These are phyloP conservation scores for Dryobota labecula DNA, from an alignment of 2,888 invertebrate species.

Conservation along the genomic window DNA sequence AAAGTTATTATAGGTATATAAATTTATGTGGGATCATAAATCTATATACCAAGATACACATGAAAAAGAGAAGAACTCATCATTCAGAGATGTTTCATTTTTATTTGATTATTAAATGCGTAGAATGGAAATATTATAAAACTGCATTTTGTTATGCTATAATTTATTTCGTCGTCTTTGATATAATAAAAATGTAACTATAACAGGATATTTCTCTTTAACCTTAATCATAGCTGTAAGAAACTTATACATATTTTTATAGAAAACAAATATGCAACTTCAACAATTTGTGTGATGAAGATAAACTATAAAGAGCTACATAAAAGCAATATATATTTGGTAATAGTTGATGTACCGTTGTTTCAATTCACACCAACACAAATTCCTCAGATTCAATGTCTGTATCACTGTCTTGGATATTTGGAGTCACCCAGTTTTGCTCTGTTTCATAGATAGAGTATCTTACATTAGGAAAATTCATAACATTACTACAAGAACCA, in stretches of 20 bases:
- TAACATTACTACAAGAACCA: conserved; percentile 92
- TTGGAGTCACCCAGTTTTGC: conserved; percentile 87
- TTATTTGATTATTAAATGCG: background rate
- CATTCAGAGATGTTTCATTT: conserved; percentile 7
- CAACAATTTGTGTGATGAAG: conserved; percentile 52
- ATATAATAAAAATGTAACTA: conserved; percentile 54
- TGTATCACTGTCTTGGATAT: conserved; percentile 90
- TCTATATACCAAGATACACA: background rate
- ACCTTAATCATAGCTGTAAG: conserved; percentile 44
- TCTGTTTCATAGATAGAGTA: conserved; percentile 89
- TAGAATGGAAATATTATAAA: conserved; percentile 17
- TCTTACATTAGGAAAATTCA: conserved; percentile 90
- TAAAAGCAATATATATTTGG: conserved; percentile 60
- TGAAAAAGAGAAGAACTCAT: background rate
- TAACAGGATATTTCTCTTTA: conserved; percentile 58
- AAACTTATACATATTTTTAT: conserved; percentile 32
- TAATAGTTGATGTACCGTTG: conserved; percentile 43
- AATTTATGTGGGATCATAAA: too few species aligned
- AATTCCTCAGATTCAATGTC: conserved; percentile 94
- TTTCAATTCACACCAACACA: conserved; percentile 90
- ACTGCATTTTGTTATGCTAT: conserved; percentile 49
- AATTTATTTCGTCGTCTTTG: conserved; percentile 58
- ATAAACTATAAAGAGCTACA: conserved; percentile 56
- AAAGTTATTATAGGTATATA: too few species aligned
- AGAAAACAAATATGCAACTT: conserved; percentile 49